These are phyloP conservation scores for Camponotus fellah DNA, from an alignment of 2,888 invertebrate species.

Conservation along the genomic window DNA sequence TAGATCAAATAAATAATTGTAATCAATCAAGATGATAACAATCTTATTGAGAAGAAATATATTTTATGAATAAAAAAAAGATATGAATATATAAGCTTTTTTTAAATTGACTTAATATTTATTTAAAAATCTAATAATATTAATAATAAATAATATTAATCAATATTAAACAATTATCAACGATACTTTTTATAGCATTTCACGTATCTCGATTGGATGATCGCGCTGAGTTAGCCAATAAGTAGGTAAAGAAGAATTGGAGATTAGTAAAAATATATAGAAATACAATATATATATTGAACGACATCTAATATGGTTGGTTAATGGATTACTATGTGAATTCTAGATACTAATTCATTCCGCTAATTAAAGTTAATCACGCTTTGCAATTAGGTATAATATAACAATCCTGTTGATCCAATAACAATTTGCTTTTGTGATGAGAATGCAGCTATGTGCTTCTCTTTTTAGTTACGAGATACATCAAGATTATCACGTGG, in stretches of 20 bases:
- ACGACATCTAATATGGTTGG: not conserved
- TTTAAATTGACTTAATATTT: not conserved
- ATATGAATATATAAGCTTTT: not conserved
- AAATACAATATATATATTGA: not conserved
- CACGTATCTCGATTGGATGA: not conserved
- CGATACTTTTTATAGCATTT: not conserved
- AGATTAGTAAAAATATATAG: not conserved
- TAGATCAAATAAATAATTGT: not conserved
- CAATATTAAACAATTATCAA: not conserved
- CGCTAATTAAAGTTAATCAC: constrained; percentile 62
- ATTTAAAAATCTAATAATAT: not conserved
- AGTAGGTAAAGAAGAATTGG: not conserved
- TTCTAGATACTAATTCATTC: constrained; percentile 70
- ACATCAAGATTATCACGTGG: constrained; percentile 67
- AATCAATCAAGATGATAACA: not conserved
- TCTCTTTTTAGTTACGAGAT: constrained; percentile 62
- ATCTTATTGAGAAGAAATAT: not conserved
- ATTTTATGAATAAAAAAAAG: not conserved
- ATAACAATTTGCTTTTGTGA: constrained; percentile 72
- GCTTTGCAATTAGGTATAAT: constrained; percentile 68
- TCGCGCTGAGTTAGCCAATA: not conserved
- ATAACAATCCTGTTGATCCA: constrained; percentile 46
- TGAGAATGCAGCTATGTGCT: constrained; percentile 63
- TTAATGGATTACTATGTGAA: constrained; percentile 24
- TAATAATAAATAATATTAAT: not conserved